These are phyloP conservation scores for Amblyornis subalaris DNA, from an alignment of 2,113 vertebrate species.

Conservation along the genomic window DNA sequence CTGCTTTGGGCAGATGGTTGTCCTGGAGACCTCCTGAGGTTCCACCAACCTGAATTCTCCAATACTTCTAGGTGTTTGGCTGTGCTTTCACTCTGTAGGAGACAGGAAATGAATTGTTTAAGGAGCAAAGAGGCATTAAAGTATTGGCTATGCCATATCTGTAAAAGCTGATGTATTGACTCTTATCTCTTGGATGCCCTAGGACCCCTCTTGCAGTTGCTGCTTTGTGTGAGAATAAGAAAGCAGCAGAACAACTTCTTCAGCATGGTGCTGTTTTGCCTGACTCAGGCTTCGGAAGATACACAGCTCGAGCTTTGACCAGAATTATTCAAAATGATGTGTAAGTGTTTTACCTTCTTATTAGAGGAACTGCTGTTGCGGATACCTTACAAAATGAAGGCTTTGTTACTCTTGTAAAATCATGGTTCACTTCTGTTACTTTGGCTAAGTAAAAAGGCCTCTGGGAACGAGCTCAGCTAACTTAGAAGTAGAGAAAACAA, in stretches of 20 bases:
- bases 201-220: constrained; percentile 77
- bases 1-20: not conserved
- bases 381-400: too few relatives aligned
- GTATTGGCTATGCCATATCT: not conserved
- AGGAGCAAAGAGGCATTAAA: not conserved
- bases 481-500: too few relatives aligned
- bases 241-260: constrained; percentile 70
- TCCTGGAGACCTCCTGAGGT: not conserved
- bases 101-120: not conserved
- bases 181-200: not conserved
- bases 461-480: too few relatives aligned
- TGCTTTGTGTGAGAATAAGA: constrained; percentile 65
- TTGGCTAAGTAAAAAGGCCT: too few relatives aligned
- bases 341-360: constrained; percentile 57
- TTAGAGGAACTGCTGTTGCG: not conserved
- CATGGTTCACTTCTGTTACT: too few relatives aligned
- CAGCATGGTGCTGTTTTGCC: constrained; percentile 39
- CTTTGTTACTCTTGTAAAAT: too few relatives aligned
- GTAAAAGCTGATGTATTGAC: not conserved
- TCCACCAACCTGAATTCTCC: not conserved
- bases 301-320: constrained; percentile 66
- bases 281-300: fast-evolving
- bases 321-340: constrained; percentile 26
- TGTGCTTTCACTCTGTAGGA: not conserved
- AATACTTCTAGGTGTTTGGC: fast-evolving